Evolutionary conservation across 1,140 invertebrate species (phyloP).

Genomic region (Drosophila setifemur): DNA sequence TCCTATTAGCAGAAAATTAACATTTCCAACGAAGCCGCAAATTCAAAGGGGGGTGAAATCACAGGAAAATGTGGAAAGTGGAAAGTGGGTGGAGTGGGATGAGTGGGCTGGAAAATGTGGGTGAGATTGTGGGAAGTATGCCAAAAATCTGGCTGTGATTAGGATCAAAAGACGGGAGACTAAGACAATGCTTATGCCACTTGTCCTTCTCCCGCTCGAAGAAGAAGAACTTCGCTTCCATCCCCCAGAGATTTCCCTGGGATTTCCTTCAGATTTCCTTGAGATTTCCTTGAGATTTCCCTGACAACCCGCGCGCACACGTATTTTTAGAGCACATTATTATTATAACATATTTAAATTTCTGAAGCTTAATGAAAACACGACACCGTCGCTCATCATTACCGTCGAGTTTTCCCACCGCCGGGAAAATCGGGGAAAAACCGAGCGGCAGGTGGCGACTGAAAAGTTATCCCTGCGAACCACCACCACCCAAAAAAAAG

Average conservation of each 20-base stretch:
- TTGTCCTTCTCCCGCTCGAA: conserved; percentile 13
- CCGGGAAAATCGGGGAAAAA: conserved; percentile 8
- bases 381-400: conserved; percentile 77
- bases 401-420: conserved; percentile 28
- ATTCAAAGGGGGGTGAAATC: conserved; percentile 17
- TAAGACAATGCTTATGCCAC: conserved; percentile 37
- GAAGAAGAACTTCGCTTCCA: not conserved
- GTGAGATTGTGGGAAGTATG: conserved; percentile 27
- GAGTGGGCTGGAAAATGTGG: conserved; percentile 15
- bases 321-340: conserved; percentile 59
- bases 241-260: conserved; percentile 21
- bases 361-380: conserved; percentile 70
- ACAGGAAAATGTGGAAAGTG: no score
- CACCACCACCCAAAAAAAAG: not conserved
- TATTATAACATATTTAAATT: conserved; percentile 74
- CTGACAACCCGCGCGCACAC: not conserved
- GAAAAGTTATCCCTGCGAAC: conserved; percentile 20
- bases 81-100: not conserved
- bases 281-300: not conserved
- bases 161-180: conserved; percentile 36
- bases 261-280: not conserved
- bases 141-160: conserved; percentile 46
- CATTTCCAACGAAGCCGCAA: conserved; percentile 43
- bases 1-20: conserved; percentile 36
- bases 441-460: conserved; percentile 12